Evolutionary conservation across 2,797 vertebrate genomes (phyloP).

Genomic region (Macrochelys suwanniensis): DNA sequence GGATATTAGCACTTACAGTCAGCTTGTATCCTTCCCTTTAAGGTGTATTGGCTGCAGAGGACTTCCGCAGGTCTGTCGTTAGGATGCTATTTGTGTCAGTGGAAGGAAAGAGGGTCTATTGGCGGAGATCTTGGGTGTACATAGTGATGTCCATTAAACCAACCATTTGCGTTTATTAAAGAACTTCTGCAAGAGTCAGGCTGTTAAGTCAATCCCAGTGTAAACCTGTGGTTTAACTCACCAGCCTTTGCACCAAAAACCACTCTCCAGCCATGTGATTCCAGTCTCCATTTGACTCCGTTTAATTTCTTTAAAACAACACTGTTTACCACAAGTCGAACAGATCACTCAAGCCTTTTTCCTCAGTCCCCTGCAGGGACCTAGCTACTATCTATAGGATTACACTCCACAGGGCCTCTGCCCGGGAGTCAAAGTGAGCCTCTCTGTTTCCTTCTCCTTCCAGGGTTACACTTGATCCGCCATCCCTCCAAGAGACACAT

Average conservation of each 20-base stretch:
- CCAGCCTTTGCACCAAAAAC: not conserved
- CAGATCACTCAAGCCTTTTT: too few species aligned
- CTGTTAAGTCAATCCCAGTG: not conserved
- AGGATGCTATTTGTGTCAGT: not conserved
- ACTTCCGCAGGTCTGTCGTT: not conserved
- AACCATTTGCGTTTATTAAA: not conserved
- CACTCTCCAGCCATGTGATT: not conserved
- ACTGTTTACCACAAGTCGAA: not conserved
- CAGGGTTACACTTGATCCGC: too few species aligned
- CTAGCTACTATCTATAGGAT: not conserved
- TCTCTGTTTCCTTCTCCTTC: too few species aligned
- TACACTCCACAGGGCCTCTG: too few species aligned
- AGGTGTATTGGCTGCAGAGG: not conserved
- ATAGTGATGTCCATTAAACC: not conserved
- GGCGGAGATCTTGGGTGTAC: not conserved
- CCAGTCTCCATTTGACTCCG: not conserved
- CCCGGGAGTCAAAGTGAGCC: too few species aligned
- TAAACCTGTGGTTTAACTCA: not conserved
- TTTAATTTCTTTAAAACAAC: too few species aligned
- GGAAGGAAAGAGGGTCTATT: fast-evolving
- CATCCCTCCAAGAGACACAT: too few species aligned
- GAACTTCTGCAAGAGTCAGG: not conserved
- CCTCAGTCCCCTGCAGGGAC: not conserved
- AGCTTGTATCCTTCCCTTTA: not conserved
- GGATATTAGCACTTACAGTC: not conserved